Conservation (phyloP, 1,140 invertebrate species). For the Drosophila suzukii region DNA sequence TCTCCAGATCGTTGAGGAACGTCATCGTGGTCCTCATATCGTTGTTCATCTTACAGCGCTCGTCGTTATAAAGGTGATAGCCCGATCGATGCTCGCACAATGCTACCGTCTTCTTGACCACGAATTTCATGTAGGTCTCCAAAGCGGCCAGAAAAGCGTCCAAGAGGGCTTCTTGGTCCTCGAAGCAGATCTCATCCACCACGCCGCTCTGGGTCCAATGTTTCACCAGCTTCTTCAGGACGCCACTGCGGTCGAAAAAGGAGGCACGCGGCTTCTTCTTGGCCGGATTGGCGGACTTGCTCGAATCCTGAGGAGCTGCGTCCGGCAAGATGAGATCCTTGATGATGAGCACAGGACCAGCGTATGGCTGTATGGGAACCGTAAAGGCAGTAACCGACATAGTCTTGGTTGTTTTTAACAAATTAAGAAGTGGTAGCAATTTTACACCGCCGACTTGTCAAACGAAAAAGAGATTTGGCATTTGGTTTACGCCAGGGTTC, state of each 20-base stretch:
- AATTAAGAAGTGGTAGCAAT: not conserved
- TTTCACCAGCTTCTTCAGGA: slow-evolving; percentile 27
- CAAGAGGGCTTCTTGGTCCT: slow-evolving; percentile 7
- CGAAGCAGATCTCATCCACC: not conserved
- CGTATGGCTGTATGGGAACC: slow-evolving; percentile 51
- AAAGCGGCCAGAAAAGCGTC: slow-evolving; percentile 44
- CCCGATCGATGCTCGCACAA: slow-evolving; percentile 44
- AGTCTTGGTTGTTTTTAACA: not conserved
- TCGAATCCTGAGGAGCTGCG: not conserved
- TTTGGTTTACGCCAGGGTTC: no score
- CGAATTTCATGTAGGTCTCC: slow-evolving; percentile 52
- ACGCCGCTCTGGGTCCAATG: not conserved
- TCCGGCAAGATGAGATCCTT: slow-evolving; percentile 34
- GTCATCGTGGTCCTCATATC: slow-evolving; percentile 43
- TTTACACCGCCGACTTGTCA: not conserved
- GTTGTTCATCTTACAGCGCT: slow-evolving; percentile 15
- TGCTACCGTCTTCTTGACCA: slow-evolving; percentile 14
- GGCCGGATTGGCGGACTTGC: not conserved
- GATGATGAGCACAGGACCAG: slow-evolving; percentile 45
- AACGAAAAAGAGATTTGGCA: not conserved
- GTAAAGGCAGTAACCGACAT: slow-evolving; percentile 7
- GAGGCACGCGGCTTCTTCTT: not conserved
- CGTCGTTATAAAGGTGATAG: slow-evolving; percentile 33
- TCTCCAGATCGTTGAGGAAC: slow-evolving; percentile 49
- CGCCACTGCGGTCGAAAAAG: slow-evolving; percentile 33